Evolutionary conservation across 2,797 vertebrate species (phyloP), one percentile per base, ranked within the genome.

Genomic region (Delichon dasypus): DNA sequence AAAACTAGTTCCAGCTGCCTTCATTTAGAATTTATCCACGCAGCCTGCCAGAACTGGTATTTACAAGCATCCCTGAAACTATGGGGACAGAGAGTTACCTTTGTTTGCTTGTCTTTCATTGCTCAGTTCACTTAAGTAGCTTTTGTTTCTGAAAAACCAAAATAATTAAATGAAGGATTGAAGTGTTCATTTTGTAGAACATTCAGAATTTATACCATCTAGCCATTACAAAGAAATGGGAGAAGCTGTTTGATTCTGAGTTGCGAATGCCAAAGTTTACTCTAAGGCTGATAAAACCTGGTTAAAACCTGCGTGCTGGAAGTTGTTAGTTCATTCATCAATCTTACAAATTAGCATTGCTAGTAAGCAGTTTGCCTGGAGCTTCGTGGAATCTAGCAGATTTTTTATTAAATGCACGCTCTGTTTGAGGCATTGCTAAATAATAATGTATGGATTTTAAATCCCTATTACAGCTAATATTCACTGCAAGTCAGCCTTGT

Each of bases 1-100:
- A 82, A 87, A 90, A 91, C 93, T 87, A 72, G 91, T 94, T 94
- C 53, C 90, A 38, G 38, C 88, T 94, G 83, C 78, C 55, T 89
- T 93, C 47, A 36, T 82, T 93, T 90, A 88, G 71, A 87, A 57
- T 82, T 91, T 18, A 85, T 88, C 77, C 67, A 48, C 73, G 71
- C 78, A 91, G 7, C 85, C 45, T 73, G 45, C 42, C 64, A 58
- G 77, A 90, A 79, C 83, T 82, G 77, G 74, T 90, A 64, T 91
- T 76, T 79, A 76, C 91, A 67, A 88, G 48, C 48, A 90, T 86
- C 64, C 53, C 67, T 2, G 5, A 66, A 85, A n/a, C 80, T 36
- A 65, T n/a, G 62, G 34, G 47, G 23, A 71, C 27, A 80, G 68
- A 85, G 38, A 30, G 20, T 82, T 95, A 42, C 36, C 44, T 94